Evolutionary conservation across 2,888 invertebrate species (phyloP).

Genomic region (Encarsia formosa): DNA sequence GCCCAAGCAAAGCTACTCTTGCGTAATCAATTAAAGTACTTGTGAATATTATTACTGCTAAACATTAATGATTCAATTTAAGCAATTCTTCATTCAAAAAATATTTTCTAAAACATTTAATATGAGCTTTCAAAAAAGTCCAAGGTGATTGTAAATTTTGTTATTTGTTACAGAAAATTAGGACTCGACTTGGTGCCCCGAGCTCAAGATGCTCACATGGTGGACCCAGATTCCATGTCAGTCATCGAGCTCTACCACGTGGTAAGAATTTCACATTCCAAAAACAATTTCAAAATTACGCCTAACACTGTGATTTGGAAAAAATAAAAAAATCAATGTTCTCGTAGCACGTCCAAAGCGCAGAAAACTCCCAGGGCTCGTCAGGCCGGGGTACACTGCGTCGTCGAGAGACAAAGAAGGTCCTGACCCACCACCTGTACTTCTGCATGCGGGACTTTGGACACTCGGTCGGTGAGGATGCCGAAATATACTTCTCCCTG

Average conservation of each 20-base stretch:
- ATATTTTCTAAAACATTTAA: no score
- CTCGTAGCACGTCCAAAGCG: conserved; percentile 55
- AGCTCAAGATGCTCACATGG: conserved; percentile 81
- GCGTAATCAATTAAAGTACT: no score
- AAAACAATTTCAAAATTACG: neutral
- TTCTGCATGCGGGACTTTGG: conserved; percentile 87
- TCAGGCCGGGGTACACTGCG: conserved; percentile 58
- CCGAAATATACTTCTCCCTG: conserved; percentile 81
- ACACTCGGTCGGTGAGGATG: conserved; percentile 79
- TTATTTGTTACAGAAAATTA: conserved; percentile 74
- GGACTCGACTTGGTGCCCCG: conserved; percentile 89
- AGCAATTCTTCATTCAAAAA: no score
- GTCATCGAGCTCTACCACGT: conserved; percentile 85
- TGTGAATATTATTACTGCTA: no score
- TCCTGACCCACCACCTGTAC: conserved; percentile 73
- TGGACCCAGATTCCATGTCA: conserved; percentile 85
- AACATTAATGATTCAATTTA: no score
- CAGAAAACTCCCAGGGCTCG: conserved; percentile 54
- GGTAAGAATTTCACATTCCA: conserved; percentile 51
- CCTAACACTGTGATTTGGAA: neutral
- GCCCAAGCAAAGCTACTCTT: no score
- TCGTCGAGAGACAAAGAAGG: conserved; percentile 57
- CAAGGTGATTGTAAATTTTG: no score
- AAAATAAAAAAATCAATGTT: neutral
- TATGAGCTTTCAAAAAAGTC: no score